These are phyloP conservation scores for Calameuta idolon DNA, from an alignment of 2,888 invertebrate genomes.

Conservation along the genomic window DNA sequence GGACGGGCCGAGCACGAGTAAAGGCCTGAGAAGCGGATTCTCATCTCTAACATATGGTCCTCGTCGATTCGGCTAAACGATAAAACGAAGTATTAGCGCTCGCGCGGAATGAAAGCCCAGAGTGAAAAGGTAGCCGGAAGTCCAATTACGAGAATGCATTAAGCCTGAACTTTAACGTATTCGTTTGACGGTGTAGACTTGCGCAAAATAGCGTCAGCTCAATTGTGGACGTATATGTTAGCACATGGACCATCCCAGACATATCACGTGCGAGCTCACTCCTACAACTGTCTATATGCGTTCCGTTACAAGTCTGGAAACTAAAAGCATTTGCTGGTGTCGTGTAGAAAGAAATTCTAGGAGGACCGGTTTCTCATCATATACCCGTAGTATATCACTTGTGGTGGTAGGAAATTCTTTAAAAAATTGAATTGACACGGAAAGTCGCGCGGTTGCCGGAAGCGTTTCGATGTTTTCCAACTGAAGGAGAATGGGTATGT, in stretches of 20 bases:
- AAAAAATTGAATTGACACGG: background rate
- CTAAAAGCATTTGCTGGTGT: background rate
- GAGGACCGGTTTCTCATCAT: background rate
- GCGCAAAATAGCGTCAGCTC: background rate
- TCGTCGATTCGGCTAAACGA: background rate
- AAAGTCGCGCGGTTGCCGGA: background rate
- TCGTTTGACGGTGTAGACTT: background rate
- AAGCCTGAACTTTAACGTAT: background rate
- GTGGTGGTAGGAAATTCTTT: background rate
- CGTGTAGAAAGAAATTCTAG: background rate
- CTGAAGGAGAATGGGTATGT: background rate
- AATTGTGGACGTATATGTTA: background rate
- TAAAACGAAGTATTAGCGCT: background rate
- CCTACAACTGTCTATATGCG: background rate
- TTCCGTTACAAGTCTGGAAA: background rate
- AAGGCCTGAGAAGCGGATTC: background rate
- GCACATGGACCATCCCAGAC: background rate
- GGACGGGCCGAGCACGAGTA: background rate
- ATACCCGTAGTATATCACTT: background rate
- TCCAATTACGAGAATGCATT: background rate
- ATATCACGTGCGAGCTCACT: background rate
- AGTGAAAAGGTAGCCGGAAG: background rate
- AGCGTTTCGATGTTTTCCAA: background rate
- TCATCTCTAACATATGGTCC: background rate
- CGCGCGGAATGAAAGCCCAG: too few relatives aligned